Conservation (phyloP, 2,888 invertebrate genomes). For the Drymonia ruficornis region DNA sequence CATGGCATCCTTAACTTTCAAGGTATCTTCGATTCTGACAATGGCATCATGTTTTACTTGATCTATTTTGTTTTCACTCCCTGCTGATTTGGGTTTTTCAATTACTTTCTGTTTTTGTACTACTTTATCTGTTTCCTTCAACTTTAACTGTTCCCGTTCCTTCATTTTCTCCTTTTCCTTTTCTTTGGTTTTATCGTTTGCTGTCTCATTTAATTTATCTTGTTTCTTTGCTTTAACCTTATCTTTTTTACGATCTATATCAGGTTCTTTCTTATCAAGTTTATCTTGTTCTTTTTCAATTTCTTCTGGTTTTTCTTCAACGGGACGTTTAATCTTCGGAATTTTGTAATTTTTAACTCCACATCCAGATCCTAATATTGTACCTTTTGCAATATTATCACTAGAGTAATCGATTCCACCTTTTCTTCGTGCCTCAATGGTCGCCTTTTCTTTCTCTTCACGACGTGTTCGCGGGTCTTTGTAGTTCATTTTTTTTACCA, state of each 20-base stretch:
- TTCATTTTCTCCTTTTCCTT: constrained; percentile 16
- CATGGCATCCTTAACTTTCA: not conserved
- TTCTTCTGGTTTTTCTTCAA: constrained; percentile 38
- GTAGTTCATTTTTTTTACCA: constrained; percentile 34
- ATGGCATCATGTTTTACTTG: constrained; percentile 13
- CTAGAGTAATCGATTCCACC: constrained; percentile 73
- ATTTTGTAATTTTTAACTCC: constrained; percentile 80
- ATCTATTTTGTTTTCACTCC: constrained; percentile 14
- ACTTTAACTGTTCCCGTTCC: constrained; percentile 20
- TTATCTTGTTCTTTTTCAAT: constrained; percentile 12
- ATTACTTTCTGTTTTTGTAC: constrained; percentile 9
- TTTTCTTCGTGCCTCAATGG: constrained; percentile 33
- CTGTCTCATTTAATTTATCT: constrained; percentile 13
- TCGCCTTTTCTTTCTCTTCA: constrained; percentile 35
- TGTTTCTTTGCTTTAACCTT: constrained; percentile 10
- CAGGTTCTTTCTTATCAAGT: constrained; percentile 7
- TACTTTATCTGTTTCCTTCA: constrained; percentile 15
- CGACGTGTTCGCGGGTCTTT: constrained; percentile 20
- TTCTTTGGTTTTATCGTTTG: constrained; percentile 22
- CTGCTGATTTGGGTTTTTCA: constrained; percentile 11
- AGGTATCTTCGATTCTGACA: constrained; percentile 1
- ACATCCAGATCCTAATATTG: constrained; percentile 66
- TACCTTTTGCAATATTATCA: constrained; percentile 72
- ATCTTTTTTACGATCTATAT: constrained; percentile 11
- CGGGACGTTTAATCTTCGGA: constrained; percentile 72